Base-by-base conservation (phyloP, 2,797 vertebrate species). In the Sorex maritimensis region DNA sequence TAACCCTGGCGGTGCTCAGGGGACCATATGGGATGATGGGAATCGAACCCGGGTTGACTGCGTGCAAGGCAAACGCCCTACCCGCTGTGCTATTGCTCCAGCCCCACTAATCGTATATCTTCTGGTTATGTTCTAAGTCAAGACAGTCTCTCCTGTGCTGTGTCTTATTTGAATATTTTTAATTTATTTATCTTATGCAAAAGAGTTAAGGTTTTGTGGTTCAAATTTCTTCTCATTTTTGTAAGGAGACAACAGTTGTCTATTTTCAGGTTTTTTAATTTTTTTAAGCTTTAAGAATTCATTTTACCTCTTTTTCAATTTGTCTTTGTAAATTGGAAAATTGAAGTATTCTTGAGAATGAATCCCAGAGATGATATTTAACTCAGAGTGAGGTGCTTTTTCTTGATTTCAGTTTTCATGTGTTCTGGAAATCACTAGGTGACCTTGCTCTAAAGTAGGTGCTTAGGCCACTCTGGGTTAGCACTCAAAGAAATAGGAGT, bases 221-320 rank as follows among this genome's bases (percentile, higher is more conserved):
- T 68, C n/a, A 79, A 73, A 46, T 69, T 83, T 95, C 46, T 87
- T 89, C 24, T 77, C 65, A 80, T 90, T 95, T 96, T 85, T 58
- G 7, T 77, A n/a, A 85, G 49, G 19, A 74, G 72, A 90, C 34
- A 79, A 61, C 17, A 61, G 2, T 61, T 23, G 21, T 61, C 58
- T 21, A 61, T 61, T 61, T 61, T 61, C 58, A 61, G 58, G 91
- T 21, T 34, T 77, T 81, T n/a, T 15, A 74, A 73, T 92, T 94
- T 94, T 26, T 26, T 58, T 49, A 74, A 81, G 11, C 49, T 78
- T 78, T 69, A 55, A 44, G 19, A 88, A 44, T 34, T 77, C 38
- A 44, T 86, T 94, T 83, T 85, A 58, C 46, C 61, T 85, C 38
- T 87, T 72, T 65, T 67, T 89, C 91, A 77, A 82, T 97, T 79